phyloP scores from a whole-genome alignment of 2,113 vertebrate species.

The Ornithorhynchus anatinus region DNA sequence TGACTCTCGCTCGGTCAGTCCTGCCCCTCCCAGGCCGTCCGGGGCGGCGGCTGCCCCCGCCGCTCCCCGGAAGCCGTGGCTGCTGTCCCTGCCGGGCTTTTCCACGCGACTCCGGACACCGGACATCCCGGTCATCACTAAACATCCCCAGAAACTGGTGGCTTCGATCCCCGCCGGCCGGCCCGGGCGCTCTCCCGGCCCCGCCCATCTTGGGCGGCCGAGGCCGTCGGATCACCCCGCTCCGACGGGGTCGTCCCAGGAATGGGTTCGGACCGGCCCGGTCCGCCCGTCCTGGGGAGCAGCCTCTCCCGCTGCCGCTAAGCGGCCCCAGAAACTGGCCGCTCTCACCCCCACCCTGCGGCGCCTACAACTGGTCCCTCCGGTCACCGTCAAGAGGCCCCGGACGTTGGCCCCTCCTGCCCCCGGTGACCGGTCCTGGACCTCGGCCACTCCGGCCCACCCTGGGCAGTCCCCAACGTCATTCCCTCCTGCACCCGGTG shows the following conservation, averaged over 20 bases:
- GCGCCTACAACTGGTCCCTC: background rate
- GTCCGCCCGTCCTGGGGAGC: background rate
- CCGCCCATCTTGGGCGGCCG: background rate
- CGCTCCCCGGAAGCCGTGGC: background rate
- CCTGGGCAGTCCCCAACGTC: background rate
- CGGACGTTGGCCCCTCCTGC: background rate
- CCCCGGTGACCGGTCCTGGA: background rate
- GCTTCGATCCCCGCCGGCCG: background rate
- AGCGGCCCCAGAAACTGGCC: background rate
- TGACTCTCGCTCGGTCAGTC: background rate
- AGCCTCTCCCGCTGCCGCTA: constrained; percentile 1
- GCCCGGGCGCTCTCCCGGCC: background rate
- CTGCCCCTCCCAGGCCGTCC: background rate
- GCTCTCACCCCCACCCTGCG: background rate
- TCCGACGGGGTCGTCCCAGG: background rate
- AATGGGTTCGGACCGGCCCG: background rate
- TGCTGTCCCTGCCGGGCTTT: background rate
- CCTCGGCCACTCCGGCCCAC: background rate
- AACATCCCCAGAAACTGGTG: background rate
- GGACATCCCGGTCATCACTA: background rate
- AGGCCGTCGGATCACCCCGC: background rate
- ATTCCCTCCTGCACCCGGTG: background rate
- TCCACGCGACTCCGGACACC: background rate
- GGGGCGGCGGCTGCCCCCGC: background rate
- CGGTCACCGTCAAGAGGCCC: background rate